Percentiles rank a stretch among this genome's conserved stretches.
Conservation (phyloP, 2,888 invertebrate species). For the Lepidochrysops patricia region DNA sequence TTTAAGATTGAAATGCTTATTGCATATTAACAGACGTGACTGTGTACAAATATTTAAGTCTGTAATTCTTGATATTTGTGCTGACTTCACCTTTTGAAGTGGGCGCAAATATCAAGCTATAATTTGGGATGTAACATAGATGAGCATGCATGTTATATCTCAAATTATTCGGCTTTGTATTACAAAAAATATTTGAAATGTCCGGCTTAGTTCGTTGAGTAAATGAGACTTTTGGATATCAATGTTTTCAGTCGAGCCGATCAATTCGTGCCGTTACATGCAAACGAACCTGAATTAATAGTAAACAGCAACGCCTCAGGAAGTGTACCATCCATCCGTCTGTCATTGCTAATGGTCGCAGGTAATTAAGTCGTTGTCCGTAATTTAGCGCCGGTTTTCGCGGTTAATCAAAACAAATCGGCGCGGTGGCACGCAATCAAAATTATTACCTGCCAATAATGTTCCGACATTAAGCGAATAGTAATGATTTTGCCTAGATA, state of each 20-base stretch:
- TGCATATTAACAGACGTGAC: no score
- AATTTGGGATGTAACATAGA: no score
- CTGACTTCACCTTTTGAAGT: background rate
- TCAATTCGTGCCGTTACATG: no score
- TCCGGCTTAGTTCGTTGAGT: background rate
- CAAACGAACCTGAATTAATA: background rate
- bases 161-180: background rate
- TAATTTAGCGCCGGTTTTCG: constrained; percentile 69
- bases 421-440: constrained; percentile 55
- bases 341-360: constrained; percentile 66
- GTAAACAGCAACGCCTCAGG: background rate
- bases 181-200: background rate
- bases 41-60: background rate
- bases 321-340: constrained; percentile 21
- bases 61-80: background rate
- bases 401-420: constrained; percentile 71
- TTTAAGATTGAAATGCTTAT: no score
- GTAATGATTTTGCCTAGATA: no score
- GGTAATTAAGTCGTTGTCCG: constrained; percentile 66
- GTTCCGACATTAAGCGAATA: background rate
- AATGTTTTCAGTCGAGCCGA: no score
- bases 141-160: background rate
- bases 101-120: background rate
- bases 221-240: background rate
- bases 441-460: constrained; percentile 10